Percentiles rank a stretch among this genome's conserved stretches.
Evolutionary conservation across 2,113 vertebrate species (phyloP).

Genomic region (Felis chaus): DNA sequence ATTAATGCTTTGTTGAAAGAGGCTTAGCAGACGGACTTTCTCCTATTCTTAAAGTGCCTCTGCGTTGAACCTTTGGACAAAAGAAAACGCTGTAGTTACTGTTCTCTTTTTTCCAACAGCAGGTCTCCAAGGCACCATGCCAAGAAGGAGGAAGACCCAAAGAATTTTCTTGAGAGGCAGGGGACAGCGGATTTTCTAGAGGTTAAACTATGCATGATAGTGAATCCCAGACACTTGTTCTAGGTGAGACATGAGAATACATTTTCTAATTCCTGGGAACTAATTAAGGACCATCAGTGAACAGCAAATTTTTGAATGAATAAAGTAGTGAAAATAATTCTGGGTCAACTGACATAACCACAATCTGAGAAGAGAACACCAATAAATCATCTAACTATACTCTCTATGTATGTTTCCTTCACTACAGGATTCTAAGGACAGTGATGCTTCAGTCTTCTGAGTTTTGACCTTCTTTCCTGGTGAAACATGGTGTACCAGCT

Average conservation of each 20-base stretch:
- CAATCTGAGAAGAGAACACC: neutral
- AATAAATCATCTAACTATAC: neutral
- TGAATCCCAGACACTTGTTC: neutral
- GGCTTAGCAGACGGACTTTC: neutral
- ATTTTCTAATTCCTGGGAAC: neutral
- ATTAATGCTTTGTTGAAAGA: neutral
- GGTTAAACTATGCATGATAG: neutral
- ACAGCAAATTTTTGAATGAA: conserved; percentile 21
- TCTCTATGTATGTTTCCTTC: neutral
- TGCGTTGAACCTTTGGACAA: neutral
- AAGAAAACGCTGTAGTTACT: conserved; percentile 2
- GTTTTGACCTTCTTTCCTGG: conserved; percentile 27
- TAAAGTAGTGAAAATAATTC: neutral
- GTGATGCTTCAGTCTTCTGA: neutral
- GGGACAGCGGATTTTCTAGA: neutral
- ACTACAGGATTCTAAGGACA: neutral
- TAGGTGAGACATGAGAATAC: neutral
- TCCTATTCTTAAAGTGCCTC: conserved; percentile 7
- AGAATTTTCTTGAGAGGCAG: neutral
- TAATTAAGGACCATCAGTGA: neutral
- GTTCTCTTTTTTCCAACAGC: neutral
- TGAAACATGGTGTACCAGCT: neutral
- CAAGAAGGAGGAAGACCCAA: neutral
- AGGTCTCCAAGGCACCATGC: neutral
- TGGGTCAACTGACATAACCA: neutral